Percentiles rank a stretch among this genome's conserved stretches.
phyloP scores from a whole-genome alignment of 2,113 vertebrate genomes.

The Bungarus multicinctus region DNA sequence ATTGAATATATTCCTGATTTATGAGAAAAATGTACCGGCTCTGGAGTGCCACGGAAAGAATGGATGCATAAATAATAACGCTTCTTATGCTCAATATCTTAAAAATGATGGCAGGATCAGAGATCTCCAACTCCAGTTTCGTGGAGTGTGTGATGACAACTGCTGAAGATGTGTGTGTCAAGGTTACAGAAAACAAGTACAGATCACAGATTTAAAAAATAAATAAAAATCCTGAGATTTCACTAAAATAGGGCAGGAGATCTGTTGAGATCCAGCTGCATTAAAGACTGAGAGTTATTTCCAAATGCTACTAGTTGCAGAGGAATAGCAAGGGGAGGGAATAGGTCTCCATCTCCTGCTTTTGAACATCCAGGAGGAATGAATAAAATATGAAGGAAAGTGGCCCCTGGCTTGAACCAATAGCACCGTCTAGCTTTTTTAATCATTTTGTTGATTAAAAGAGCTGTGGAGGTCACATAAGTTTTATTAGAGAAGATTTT shows the following conservation, averaged over 20 bases:
- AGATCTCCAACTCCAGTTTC: too few relatives aligned
- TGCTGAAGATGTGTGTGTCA: not conserved
- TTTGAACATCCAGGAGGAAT: not conserved
- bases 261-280: not conserved
- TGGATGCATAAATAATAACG: conserved; percentile 14
- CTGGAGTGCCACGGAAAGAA: conserved; percentile 1
- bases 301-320: not conserved
- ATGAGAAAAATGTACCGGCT: conserved; percentile 33
- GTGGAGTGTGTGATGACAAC: too few relatives aligned
- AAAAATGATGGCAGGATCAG: too few relatives aligned
- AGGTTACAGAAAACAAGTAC: not conserved
- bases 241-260: not conserved
- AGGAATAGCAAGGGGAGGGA: not conserved
- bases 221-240: not conserved
- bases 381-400: not conserved
- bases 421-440: not conserved
- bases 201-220: not conserved
- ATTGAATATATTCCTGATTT: conserved; percentile 57
- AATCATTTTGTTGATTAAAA: not conserved
- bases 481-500: not conserved
- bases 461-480: not conserved
- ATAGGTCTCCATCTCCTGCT: not conserved
- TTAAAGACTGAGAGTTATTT: not conserved
- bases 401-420: not conserved
- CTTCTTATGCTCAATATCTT: conserved; percentile 23